These are phyloP conservation scores for Phenganax stokvisi DNA, from an alignment of 92 coral and sea anemone genomes.

Conservation along the genomic window DNA sequence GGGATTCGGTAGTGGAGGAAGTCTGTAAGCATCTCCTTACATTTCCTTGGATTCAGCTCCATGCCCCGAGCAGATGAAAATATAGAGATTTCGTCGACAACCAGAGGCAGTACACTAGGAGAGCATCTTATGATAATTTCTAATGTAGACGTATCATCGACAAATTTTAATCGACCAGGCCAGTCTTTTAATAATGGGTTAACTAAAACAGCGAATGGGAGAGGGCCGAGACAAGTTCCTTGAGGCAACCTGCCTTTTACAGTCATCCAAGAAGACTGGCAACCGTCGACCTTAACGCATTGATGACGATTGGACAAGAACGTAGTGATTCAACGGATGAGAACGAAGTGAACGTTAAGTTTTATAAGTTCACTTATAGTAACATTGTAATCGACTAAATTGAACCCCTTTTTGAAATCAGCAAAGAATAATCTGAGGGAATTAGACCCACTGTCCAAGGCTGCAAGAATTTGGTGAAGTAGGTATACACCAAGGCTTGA, in stretches of 20 bases:
- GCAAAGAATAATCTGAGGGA: background rate
- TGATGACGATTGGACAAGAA: too few species aligned
- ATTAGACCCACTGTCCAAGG: constrained; percentile 10
- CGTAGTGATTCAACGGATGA: too few species aligned
- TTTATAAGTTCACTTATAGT: constrained; percentile 3
- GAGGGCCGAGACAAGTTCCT: constrained; percentile 41
- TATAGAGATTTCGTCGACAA: constrained; percentile 28
- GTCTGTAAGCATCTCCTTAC: constrained; percentile 28
- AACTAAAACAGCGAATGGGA: constrained; percentile 48
- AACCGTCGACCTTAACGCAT: too few species aligned
- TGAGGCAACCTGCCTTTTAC: too few species aligned
- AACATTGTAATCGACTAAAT: background rate
- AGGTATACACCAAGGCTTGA: constrained; percentile 18
- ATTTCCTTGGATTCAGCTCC: constrained; percentile 45
- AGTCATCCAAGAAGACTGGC: too few species aligned
- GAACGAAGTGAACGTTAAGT: too few species aligned
- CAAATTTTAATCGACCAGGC: too few species aligned
- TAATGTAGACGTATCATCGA: too few species aligned
- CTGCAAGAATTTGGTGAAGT: constrained; percentile 12
- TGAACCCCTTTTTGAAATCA: constrained; percentile 1
- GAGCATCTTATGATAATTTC: too few species aligned
- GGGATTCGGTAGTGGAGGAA: constrained; percentile 31
- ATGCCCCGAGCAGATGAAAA: constrained; percentile 36
- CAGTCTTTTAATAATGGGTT: too few species aligned
- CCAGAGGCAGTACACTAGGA: constrained; percentile 38